These are phyloP conservation scores for Numenius arquata DNA, from an alignment of 2,113 vertebrate species.

Conservation along the genomic window DNA sequence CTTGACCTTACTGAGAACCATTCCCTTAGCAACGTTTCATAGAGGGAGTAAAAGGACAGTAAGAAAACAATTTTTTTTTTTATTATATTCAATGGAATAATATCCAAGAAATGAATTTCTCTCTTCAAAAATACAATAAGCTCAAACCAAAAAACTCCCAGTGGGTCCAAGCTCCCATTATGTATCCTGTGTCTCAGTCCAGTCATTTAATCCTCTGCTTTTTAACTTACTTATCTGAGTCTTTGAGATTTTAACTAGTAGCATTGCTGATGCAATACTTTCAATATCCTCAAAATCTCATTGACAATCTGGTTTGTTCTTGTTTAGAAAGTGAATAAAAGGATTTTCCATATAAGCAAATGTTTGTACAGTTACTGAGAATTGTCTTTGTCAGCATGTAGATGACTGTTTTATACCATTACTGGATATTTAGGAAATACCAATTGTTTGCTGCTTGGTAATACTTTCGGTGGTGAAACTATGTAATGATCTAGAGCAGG, in stretches of 20 bases:
- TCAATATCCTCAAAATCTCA: background rate
- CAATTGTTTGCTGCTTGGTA: background rate
- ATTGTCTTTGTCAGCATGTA: background rate
- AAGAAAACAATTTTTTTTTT: background rate
- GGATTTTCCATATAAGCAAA: background rate
- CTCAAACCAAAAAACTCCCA: background rate
- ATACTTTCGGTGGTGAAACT: background rate
- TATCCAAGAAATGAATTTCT: conserved; percentile 8
- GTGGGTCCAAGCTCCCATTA: background rate
- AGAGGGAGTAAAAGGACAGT: conserved; percentile 9
- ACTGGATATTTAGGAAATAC: background rate
- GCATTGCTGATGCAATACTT: background rate
- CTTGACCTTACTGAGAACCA: conserved; percentile 44
- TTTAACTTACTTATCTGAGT: background rate
- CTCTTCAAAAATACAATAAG: background rate
- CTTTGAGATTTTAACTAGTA: background rate
- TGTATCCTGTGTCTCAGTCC: background rate
- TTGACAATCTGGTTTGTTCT: background rate
- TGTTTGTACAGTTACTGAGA: background rate
- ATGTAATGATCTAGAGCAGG: background rate
- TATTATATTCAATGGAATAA: background rate
- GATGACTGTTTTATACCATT: background rate
- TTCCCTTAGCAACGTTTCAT: conserved; percentile 64
- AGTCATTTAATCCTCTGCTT: background rate
- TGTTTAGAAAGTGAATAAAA: background rate